A percentile compares a stretch with the other conserved stretches of the same genome.
Evolutionary conservation across 2,888 invertebrate genomes (phyloP).

Genomic region (Sinodicranocentrus sp.): DNA sequence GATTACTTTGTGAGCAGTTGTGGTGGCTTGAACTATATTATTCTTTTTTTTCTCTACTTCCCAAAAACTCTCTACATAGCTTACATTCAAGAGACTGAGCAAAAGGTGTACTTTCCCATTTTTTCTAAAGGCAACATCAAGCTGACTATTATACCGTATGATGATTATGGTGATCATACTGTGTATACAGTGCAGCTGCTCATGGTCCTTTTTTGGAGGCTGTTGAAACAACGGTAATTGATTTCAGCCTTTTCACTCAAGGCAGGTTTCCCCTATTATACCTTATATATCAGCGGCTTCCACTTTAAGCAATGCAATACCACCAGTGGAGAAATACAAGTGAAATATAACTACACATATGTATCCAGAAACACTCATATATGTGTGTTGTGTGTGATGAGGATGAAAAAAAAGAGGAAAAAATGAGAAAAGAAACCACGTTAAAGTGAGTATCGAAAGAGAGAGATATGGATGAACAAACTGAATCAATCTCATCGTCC

Average conservation of each 20-base stretch:
- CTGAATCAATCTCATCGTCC: constrained; percentile 54
- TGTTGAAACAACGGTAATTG: constrained; percentile 54
- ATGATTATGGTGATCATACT: constrained; percentile 33
- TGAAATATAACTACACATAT: no score
- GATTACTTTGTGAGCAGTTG: constrained; percentile 63
- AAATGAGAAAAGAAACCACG: constrained; percentile 7
- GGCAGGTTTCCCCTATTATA: neutral
- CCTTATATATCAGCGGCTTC: no score
- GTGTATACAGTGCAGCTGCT: constrained; percentile 22
- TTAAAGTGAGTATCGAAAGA: neutral
- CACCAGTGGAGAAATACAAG: constrained; percentile 4
- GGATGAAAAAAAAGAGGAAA: constrained; percentile 9
- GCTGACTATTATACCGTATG: neutral
- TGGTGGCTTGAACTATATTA: constrained; percentile 51
- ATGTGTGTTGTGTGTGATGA: neutral
- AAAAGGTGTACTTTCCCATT: neutral
- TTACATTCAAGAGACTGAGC: no score
- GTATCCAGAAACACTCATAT: no score
- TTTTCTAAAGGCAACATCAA: neutral
- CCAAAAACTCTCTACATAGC: no score
- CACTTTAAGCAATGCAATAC: neutral
- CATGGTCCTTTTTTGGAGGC: constrained; percentile 9
- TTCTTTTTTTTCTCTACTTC: neutral
- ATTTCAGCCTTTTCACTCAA: constrained; percentile 35
- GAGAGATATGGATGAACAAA: constrained; percentile 46